phyloP scores from a whole-genome alignment of 2,888 invertebrate species.

The Onthophagus sagittarius region DNA sequence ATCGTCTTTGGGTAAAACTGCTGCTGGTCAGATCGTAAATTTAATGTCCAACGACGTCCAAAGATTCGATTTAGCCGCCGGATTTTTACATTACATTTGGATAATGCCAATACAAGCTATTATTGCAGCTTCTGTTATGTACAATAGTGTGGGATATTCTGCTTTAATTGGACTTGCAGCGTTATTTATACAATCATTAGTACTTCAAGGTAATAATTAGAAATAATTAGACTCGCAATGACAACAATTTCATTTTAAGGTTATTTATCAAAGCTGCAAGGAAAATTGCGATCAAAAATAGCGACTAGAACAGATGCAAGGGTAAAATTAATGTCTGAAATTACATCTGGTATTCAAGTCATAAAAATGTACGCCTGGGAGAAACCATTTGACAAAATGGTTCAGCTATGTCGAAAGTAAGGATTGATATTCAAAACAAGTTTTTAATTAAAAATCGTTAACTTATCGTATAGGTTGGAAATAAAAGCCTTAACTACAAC shows the following conservation, averaged over 20 bases:
- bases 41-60: slow-evolving; percentile 82
- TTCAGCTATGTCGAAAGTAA: slow-evolving; percentile 59
- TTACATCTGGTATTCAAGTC: slow-evolving; percentile 68
- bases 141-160: slow-evolving; percentile 53
- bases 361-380: slow-evolving; percentile 82
- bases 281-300: slow-evolving; percentile 49
- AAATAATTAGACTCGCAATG: neutral
- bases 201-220: slow-evolving; percentile 49
- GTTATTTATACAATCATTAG: slow-evolving; percentile 53
- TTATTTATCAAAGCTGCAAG: slow-evolving; percentile 49
- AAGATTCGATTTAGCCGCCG: slow-evolving; percentile 69
- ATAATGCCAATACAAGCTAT: slow-evolving; percentile 72
- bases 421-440: neutral
- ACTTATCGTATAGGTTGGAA: slow-evolving; percentile 56
- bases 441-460: neutral
- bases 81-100: slow-evolving; percentile 74
- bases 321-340: slow-evolving; percentile 70
- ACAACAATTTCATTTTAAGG: slow-evolving; percentile 38
- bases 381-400: slow-evolving; percentile 62
- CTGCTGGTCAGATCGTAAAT: slow-evolving; percentile 79
- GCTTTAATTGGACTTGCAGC: slow-evolving; percentile 60
- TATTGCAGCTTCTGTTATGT: slow-evolving; percentile 60
- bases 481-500: slow-evolving; percentile 63
- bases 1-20: slow-evolving; percentile 73
- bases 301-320: slow-evolving; percentile 60